Base-by-base conservation (phyloP, 2,888 invertebrate species). In the Camponotus fellah region DNA sequence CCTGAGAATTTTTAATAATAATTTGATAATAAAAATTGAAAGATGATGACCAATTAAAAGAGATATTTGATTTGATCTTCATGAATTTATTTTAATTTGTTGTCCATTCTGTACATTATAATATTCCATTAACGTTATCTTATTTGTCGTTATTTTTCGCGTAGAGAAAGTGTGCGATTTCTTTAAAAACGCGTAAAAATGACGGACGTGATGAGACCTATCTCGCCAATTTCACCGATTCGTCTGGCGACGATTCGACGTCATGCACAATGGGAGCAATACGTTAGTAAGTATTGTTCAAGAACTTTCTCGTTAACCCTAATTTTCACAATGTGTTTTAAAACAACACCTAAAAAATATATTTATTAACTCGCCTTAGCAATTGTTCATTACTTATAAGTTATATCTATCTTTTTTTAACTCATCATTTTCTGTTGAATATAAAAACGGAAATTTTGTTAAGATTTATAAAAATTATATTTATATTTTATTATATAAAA, bases 221-320 rank as follows among this genome's bases (percentile, higher is more conserved):
- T 87, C 81, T 92, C 93, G 77, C 92, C 94, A 43, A 91, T 91
- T 81, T 81, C 92, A 64, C 91, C 92, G 71, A 86, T 88, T 88
- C 93, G 91, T 84, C 88, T 92, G 89, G 93, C 92, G 32, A 94
- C 93, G 34, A 92, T 93, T 87, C 91, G 91, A 88, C 92, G 89
- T 81, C 94, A 94, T 76, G 91, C 90, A 62, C 87, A 89, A 49
- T 94, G 94, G 94, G 94, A 94, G 88, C 89, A 88, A 72, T 90
- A 93, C 62, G 91, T 93, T 85, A 93, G 94, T 94, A 90, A 94
- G 94, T 94, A 86, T 46, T 53, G 34, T 37, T 26, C 34, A 46
- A 58, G 43, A 46, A 68, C 60, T 10, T 34, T 4, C n/a, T 56
- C n/a, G 21, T 49, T 49, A 21, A 32, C 10, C 32, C 5, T 37